phyloP scores from a whole-genome alignment of 2,113 vertebrate species.

The Mus musculus region DNA sequence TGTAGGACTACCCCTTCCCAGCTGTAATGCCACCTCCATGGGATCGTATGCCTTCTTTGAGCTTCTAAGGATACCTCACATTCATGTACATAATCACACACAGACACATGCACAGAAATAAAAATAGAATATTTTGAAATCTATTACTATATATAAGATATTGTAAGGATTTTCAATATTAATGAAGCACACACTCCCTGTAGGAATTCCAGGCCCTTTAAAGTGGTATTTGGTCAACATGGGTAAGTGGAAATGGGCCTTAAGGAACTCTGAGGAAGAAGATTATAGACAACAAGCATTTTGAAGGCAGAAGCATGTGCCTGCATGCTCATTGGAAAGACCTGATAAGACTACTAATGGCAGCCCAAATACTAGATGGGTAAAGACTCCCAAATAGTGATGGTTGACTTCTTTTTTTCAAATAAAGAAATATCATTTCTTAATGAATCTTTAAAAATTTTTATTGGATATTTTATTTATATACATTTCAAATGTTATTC shows the following conservation, averaged over 20 bases:
- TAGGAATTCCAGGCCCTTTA: neutral
- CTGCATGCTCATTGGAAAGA: neutral
- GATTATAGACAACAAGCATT: neutral
- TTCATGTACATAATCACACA: neutral
- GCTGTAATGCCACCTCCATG: neutral
- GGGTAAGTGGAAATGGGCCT: neutral
- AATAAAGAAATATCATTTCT: too few species aligned
- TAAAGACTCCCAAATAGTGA: neutral
- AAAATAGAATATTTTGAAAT: neutral
- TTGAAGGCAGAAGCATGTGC: too few species aligned
- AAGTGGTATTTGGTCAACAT: neutral
- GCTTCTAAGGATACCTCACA: neutral
- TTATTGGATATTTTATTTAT: too few species aligned
- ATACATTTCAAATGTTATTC: too few species aligned
- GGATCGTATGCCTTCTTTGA: neutral
- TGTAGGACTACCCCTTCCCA: neutral
- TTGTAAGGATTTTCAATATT: slow-evolving; percentile 1
- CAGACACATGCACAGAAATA: neutral
- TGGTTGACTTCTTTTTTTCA: neutral
- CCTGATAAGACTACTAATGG: neutral
- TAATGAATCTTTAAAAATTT: too few species aligned
- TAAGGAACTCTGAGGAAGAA: neutral
- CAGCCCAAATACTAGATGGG: neutral
- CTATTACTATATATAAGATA: neutral
- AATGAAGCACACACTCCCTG: neutral